These are phyloP conservation scores for Pristionchus arcanus DNA, from an alignment of 2,888 invertebrate species.

Conservation along the genomic window DNA sequence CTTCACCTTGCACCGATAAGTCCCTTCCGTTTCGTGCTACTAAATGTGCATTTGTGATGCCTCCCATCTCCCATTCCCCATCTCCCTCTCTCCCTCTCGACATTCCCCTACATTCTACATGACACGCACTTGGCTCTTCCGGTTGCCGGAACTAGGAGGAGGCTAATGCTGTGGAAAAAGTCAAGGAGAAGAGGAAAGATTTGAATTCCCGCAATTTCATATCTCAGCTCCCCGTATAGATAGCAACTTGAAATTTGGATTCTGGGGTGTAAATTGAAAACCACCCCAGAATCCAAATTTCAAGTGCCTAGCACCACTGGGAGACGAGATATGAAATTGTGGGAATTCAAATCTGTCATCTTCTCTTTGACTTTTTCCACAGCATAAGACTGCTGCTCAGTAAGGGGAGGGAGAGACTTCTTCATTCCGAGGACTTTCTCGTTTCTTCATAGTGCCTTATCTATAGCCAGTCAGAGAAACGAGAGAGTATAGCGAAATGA, in stretches of 20 bases:
- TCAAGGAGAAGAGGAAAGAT: too few species aligned
- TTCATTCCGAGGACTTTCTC: background rate
- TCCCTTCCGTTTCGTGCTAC: background rate
- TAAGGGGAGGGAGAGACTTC: background rate
- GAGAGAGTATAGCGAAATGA: background rate
- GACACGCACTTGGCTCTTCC: conserved; percentile 42
- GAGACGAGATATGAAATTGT: too few species aligned
- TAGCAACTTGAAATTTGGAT: too few species aligned
- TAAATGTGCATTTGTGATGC: conserved; percentile 6
- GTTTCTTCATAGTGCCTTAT: background rate
- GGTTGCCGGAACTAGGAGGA: background rate
- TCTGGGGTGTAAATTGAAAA: too few species aligned
- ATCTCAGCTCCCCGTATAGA: too few species aligned
- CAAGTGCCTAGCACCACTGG: too few species aligned
- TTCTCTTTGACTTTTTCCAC: too few species aligned
- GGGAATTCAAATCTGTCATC: too few species aligned
- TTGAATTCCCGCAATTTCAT: too few species aligned
- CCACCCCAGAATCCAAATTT: too few species aligned
- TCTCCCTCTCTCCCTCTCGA: background rate
- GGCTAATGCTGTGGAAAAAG: background rate
- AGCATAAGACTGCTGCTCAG: background rate
- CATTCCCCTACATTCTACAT: conserved; percentile 25
- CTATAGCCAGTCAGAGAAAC: background rate
- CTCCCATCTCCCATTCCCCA: background rate
- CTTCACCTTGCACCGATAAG: too few species aligned